Conservation (phyloP, 2,797 vertebrate species). For the Thripadectes ignobilis region DNA sequence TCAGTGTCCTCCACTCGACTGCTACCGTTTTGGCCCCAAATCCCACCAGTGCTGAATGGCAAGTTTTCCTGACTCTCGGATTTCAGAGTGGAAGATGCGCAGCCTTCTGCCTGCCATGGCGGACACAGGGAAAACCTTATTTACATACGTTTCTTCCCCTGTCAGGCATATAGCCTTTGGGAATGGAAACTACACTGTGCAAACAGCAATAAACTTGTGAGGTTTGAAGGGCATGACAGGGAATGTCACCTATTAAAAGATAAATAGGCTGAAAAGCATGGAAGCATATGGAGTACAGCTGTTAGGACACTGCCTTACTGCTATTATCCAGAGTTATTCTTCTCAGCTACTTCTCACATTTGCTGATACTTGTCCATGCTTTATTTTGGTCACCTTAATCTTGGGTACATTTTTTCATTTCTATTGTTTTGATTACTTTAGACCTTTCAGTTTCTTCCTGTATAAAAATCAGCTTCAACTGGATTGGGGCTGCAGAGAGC, state of each 20-base stretch:
- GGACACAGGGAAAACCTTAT: background rate
- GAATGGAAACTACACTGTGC: background rate
- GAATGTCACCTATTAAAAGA: background rate
- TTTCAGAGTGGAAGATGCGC: background rate
- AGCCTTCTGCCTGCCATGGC: background rate
- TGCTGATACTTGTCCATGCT: background rate
- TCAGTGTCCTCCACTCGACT: background rate
- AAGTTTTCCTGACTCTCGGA: background rate
- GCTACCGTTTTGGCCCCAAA: background rate
- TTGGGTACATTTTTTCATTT: background rate
- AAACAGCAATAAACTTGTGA: conserved; percentile 17
- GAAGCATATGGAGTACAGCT: background rate
- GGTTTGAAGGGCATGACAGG: background rate
- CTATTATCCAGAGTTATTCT: background rate
- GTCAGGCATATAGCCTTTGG: background rate
- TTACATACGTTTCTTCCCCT: background rate
- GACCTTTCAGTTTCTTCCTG: background rate
- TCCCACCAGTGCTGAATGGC: background rate
- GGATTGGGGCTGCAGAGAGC: background rate
- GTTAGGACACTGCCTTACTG: background rate
- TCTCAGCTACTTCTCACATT: background rate
- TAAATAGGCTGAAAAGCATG: background rate
- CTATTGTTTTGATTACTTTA: background rate
- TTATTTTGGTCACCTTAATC: background rate
- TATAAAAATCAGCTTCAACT: background rate